Conservation (phyloP, 2,113 vertebrate genomes). For the Thamnophis sirtalis region DNA sequence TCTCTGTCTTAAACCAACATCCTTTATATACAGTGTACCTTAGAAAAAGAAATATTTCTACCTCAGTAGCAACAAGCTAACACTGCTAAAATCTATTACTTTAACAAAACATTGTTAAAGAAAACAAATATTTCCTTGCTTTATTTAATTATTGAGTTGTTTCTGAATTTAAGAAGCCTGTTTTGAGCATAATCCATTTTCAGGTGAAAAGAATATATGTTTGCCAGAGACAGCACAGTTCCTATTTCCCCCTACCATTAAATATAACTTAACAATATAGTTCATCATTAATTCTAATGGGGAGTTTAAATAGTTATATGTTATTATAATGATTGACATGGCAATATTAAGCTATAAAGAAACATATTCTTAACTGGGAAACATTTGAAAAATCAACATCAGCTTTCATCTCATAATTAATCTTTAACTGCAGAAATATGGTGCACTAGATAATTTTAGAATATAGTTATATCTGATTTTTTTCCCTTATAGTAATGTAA, state of each 20-base stretch:
- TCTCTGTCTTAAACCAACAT: background rate
- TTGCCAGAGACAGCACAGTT: slow-evolving; percentile 15
- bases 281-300: slow-evolving; percentile 12
- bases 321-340: slow-evolving; percentile 17
- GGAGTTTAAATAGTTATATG: background rate
- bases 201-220: slow-evolving; percentile 18
- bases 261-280: slow-evolving; percentile 28
- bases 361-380: slow-evolving; percentile 29
- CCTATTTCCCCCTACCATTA: slow-evolving; percentile 5
- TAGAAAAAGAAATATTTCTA: background rate
- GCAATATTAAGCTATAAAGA: slow-evolving; percentile 17
- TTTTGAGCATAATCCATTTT: slow-evolving; percentile 22
- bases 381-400: slow-evolving; percentile 2
- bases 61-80: slow-evolving; percentile 2
- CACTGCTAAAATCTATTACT: slow-evolving; percentile 26
- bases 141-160: slow-evolving; percentile 23
- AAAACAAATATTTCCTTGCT: slow-evolving; percentile 22
- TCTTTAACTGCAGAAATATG: slow-evolving; percentile 13
- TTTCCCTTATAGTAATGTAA: slow-evolving; percentile 1
- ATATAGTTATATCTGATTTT: slow-evolving; percentile 16
- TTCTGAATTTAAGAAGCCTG: slow-evolving; percentile 20
- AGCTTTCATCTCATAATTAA: slow-evolving; percentile 25
- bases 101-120: slow-evolving; percentile 19
- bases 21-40: background rate
- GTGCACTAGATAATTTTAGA: slow-evolving; percentile 29